phyloP scores from a whole-genome alignment of 64 coral and sea anemone genomes.

The Cladopsammia gracilis region DNA sequence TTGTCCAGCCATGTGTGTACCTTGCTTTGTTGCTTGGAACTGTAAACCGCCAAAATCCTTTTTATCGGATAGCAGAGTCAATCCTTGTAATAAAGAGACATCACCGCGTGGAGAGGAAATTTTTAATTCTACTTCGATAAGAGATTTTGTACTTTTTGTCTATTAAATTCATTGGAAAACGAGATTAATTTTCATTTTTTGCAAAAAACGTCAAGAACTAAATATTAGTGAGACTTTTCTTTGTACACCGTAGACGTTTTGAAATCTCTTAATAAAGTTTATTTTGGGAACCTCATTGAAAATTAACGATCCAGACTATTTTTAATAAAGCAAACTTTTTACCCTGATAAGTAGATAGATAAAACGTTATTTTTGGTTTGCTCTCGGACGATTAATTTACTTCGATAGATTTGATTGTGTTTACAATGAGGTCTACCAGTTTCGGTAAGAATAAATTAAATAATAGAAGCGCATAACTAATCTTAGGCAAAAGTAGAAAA shows the following conservation, averaged over 20 bases:
- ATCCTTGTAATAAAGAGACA: too few relatives aligned
- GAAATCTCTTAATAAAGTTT: background rate
- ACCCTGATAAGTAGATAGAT: background rate
- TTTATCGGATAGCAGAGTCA: too few relatives aligned
- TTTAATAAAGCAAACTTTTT: slow-evolving; percentile 17
- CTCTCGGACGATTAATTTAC: background rate
- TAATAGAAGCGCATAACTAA: background rate
- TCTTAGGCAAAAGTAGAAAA: background rate
- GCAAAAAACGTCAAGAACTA: too few relatives aligned
- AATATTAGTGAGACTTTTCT: too few relatives aligned
- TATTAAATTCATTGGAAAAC: too few relatives aligned
- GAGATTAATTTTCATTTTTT: too few relatives aligned
- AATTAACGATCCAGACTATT: background rate
- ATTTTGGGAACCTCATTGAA: background rate
- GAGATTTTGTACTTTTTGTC: too few relatives aligned
- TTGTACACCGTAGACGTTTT: background rate
- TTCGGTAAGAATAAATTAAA: background rate
- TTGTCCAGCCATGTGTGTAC: too few relatives aligned
- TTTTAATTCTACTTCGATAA: too few relatives aligned
- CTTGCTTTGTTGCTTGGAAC: too few relatives aligned
- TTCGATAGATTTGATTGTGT: background rate
- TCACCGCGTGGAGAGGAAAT: too few relatives aligned
- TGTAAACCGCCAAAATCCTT: too few relatives aligned
- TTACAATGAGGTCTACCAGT: background rate
- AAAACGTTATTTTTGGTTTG: slow-evolving; percentile 5